phyloP scores from a whole-genome alignment of 2,797 vertebrate species.

The Danionella dracula region DNA sequence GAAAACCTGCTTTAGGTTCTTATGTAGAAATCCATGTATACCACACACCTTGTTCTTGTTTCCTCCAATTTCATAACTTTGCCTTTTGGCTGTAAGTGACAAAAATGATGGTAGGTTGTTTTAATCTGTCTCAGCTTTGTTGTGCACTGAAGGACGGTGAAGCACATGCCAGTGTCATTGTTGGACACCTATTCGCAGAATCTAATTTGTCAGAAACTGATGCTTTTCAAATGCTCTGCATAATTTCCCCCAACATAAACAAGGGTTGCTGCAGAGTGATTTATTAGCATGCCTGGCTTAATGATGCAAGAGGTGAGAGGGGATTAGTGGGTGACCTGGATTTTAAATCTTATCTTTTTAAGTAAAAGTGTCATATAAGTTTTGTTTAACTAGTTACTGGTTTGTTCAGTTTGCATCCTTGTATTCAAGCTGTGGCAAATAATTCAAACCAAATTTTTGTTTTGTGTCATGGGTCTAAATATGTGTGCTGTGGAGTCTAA shows the following conservation, averaged over 20 bases:
- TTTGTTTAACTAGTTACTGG: not conserved
- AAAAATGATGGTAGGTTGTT: conserved; percentile 48
- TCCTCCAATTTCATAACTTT: not conserved
- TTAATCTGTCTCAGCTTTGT: conserved; percentile 24
- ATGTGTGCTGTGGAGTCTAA: too few relatives aligned
- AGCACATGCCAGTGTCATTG: conserved; percentile 61
- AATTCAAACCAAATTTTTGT: too few relatives aligned
- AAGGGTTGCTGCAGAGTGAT: conserved; percentile 62
- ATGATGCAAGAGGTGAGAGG: not conserved
- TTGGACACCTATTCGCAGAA: conserved; percentile 69
- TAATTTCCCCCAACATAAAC: conserved; percentile 70
- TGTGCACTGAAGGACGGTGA: conserved; percentile 24
- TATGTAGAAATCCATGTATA: too few relatives aligned
- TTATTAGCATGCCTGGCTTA: conserved; percentile 61
- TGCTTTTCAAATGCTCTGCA: conserved; percentile 64
- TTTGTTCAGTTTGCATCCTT: not conserved
- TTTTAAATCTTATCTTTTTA: conserved; percentile 2
- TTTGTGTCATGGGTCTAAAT: too few relatives aligned
- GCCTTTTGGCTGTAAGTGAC: conserved; percentile 47
- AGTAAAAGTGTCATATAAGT: not conserved
- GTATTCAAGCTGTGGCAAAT: too few relatives aligned
- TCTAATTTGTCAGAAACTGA: conserved; percentile 72
- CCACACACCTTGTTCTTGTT: conserved; percentile 52
- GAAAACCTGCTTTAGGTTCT: not conserved
- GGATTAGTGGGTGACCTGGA: conserved; percentile 33